Evolutionary conservation across 2,888 invertebrate genomes (phyloP), one percentile per base, ranked within the genome.

Genomic region (Neelides folsomi): DNA sequence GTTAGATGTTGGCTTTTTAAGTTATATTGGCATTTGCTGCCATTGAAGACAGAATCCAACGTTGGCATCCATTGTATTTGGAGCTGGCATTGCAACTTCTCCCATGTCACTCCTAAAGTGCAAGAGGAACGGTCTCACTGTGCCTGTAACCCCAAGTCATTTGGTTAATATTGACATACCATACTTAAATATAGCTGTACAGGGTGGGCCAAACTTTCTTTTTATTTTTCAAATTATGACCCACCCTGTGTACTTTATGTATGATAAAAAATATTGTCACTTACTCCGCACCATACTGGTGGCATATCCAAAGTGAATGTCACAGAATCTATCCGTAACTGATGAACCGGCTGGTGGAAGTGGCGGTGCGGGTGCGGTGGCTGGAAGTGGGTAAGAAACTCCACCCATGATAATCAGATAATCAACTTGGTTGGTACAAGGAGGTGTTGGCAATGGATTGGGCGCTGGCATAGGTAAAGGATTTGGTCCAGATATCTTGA

Each of bases 51-150:
- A 63, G 19, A 54, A 63, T 1, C 63, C 63, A 9, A 42, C 12
- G 1, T 58, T 57, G 8, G 55, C 47, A 19, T 63, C 63, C 4
- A 5, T 42, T 1, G 45, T 48, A n/a, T 34, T 15, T 10, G n/a
- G 38, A 35, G 44, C 9, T n/a, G 15, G 42, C 12, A 13, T 34
- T 3, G 45, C 39, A 38, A 39, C 6, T 67, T 88, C 63, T 3
- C 6, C 75, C 53, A 77, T 79, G 69, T 88, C 86, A 0, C 84
- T 79, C 64, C 86, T 86, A 59, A 84, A 83, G 67, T 79, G 78
- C 1, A 88, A 67, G 2, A 85, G 76, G 64, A 87, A 87, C 0
- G 87, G 87, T 63, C 83, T 82, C 3, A 86, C 82, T 42, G 79
- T 83, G 67, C 83, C 86, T 86, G 71, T 51, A 72, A 72, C 49